A percentile compares a stretch with the other conserved stretches of the same genome.
Conservation (phyloP, 2,113 vertebrate species). For the Cromileptes altivelis region DNA sequence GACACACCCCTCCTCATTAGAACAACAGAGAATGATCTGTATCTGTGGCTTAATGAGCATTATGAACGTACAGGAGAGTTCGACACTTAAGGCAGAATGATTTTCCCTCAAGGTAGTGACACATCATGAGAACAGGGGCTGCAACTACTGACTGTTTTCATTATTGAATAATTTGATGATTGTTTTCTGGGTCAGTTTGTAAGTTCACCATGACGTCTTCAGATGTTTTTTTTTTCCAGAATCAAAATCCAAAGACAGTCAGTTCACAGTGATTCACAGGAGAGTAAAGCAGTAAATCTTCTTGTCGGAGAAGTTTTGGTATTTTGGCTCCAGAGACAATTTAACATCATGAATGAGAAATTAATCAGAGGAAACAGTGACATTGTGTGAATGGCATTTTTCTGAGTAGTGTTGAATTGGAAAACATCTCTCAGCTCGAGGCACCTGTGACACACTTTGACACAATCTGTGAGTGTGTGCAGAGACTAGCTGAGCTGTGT, state of each 20-base stretch:
- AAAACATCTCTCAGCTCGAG: neutral
- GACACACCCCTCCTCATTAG: neutral
- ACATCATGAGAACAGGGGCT: neutral
- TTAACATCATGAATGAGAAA: too few species aligned
- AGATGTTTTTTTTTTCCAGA: too few species aligned
- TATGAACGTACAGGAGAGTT: neutral
- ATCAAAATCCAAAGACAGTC: neutral
- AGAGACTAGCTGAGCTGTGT: neutral
- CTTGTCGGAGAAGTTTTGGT: neutral
- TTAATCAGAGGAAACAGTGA: neutral
- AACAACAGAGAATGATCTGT: neutral
- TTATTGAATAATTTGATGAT: too few species aligned
- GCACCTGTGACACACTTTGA: slow-evolving; percentile 33
- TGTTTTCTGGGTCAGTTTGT: too few species aligned
- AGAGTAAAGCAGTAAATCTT: neutral
- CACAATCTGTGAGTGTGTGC: neutral
- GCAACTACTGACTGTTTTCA: too few species aligned
- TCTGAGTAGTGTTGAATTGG: neutral
- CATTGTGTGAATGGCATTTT: neutral
- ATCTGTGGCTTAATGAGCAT: neutral
- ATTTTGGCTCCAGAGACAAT: neutral
- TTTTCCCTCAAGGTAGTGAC: neutral
- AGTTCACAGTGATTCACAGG: neutral
- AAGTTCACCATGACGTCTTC: too few species aligned
- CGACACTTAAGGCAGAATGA: too few species aligned